A percentile compares a stretch with the other conserved stretches of the same genome.
phyloP scores from a whole-genome alignment of 2,888 invertebrate genomes.

The Lycophotia porphyrea region DNA sequence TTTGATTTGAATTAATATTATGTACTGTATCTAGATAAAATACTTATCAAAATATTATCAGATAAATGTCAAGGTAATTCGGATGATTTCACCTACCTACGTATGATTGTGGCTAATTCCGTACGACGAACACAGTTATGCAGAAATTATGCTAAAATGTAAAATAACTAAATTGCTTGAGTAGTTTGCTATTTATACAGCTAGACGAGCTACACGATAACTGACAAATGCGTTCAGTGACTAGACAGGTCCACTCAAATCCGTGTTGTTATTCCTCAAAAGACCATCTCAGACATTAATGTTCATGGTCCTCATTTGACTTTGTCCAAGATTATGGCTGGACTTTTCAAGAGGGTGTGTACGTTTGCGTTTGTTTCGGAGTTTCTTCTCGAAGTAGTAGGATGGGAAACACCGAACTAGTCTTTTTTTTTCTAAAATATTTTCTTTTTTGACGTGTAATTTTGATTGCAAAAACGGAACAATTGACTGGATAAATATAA shows the following conservation, averaged over 20 bases:
- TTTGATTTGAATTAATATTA: slow-evolving; percentile 40
- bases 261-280: background rate
- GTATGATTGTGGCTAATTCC: slow-evolving; percentile 19
- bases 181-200: slow-evolving; percentile 11
- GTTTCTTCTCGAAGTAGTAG: background rate
- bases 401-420: background rate
- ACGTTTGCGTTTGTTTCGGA: background rate
- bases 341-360: background rate
- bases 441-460: background rate
- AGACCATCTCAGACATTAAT: background rate
- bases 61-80: slow-evolving; percentile 51
- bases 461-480: background rate
- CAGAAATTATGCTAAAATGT: slow-evolving; percentile 10
- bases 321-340: background rate
- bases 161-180: slow-evolving; percentile 19
- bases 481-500: background rate
- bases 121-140: slow-evolving; percentile 1
- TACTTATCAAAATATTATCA: slow-evolving; percentile 48
- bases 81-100: slow-evolving; percentile 36
- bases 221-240: background rate
- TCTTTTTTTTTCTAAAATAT: background rate
- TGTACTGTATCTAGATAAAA: slow-evolving; percentile 40
- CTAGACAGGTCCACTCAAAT: background rate
- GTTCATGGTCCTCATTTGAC: background rate
- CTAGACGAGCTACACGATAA: background rate